Conservation (phyloP, 2,797 vertebrate species). For the Halcyon smyrnensis region DNA sequence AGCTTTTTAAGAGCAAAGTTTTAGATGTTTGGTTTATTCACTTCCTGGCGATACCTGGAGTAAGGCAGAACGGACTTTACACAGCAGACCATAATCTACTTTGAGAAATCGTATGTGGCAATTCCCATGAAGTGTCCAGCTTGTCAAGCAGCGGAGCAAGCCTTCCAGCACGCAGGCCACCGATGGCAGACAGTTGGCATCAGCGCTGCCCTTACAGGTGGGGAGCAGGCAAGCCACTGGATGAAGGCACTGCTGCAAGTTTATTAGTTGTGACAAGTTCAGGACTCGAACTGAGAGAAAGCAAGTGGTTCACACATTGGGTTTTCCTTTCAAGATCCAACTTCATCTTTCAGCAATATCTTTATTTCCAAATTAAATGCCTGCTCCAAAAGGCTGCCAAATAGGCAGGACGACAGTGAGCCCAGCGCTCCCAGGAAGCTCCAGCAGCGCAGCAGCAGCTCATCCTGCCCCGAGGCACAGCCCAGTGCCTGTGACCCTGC, state of each 20-base stretch:
- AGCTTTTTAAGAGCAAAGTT: background rate
- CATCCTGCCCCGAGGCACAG: background rate
- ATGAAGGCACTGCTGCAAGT: background rate
- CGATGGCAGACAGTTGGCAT: accelerated
- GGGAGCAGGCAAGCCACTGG: background rate
- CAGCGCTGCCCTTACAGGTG: accelerated
- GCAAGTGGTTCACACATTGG: accelerated
- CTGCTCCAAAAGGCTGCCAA: background rate
- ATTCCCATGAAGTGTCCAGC: background rate
- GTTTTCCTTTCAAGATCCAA: background rate
- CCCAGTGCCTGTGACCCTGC: background rate
- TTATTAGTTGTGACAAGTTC: accelerated
- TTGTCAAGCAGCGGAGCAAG: accelerated
- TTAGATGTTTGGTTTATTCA: background rate
- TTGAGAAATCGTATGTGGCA: background rate
- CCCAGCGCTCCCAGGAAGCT: background rate
- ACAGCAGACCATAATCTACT: background rate
- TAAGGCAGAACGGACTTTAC: accelerated
- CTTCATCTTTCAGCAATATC: background rate
- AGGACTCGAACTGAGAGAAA: background rate
- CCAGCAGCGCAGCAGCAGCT: accelerated
- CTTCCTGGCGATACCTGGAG: background rate
- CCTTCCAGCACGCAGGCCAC: background rate
- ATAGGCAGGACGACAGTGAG: background rate
- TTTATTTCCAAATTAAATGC: background rate